These are phyloP conservation scores for Potorous gilbertii DNA, from an alignment of 2,797 vertebrate species.

Conservation along the genomic window DNA sequence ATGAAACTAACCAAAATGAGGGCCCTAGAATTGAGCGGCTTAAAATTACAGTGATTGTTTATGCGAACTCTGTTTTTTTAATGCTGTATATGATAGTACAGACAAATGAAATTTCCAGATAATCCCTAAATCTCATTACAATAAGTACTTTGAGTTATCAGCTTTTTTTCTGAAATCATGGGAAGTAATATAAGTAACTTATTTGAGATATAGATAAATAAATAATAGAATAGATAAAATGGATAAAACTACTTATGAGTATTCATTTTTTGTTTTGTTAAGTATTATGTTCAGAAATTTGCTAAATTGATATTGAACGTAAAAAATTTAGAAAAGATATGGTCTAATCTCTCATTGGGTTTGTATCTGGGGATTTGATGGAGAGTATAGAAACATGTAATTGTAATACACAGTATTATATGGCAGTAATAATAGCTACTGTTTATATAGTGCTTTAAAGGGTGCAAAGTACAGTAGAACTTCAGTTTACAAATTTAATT, in stretches of 20 bases:
- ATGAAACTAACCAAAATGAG: not conserved
- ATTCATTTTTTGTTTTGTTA: not conserved
- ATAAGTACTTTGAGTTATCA: not conserved
- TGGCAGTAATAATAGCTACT: not conserved
- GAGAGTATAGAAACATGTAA: not conserved
- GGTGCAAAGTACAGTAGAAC: not conserved
- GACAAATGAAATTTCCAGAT: not conserved
- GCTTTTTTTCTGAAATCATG: not conserved
- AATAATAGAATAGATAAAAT: no score
- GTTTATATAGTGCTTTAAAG: not conserved
- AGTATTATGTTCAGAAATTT: not conserved
- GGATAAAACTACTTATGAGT: not conserved
- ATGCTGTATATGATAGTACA: not conserved
- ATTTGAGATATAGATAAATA: no score
- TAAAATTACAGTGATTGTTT: not conserved
- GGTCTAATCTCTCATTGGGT: not conserved
- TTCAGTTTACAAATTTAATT: no score
- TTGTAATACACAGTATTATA: not conserved
- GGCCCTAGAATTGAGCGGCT: not conserved
- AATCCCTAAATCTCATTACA: not conserved
- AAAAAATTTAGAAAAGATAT: not conserved
- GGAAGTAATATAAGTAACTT: not conserved
- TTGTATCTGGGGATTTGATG: not conserved
- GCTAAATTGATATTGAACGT: not conserved
- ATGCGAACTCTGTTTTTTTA: not conserved